Base-by-base conservation (phyloP, 2,888 invertebrate species). In the Corythucha ciliata region DNA sequence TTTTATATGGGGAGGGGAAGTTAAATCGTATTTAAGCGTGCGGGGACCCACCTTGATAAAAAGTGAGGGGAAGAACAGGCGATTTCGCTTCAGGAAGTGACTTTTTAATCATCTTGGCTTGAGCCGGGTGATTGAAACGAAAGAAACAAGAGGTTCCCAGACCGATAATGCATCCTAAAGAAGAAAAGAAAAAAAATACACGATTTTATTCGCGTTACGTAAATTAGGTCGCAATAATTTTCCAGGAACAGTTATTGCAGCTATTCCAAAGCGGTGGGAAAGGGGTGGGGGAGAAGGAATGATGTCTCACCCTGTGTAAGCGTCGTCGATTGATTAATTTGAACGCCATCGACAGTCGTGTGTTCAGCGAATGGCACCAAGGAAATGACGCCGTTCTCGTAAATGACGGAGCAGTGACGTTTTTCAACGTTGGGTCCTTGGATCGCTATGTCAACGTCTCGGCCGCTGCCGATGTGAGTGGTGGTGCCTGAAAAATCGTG, bases 121-220 rank as follows among this genome's bases (percentile, higher is more conserved):
- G 89, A 47, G 84, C 84, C 0, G 92, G 92, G 68, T 91, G 87
- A 70, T 92, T 91, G 74, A 90, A 92, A 34, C 92, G 81, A 69
- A 92, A 80, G 70, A 88, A 89, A 69, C 88, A 90, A 46, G 91
- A 88, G 44, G 89, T 78, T 24, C 92, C 92, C 61, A 93, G 81
- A 46, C 88, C 89, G 58, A 92, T 72, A 86, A 90, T 91, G 66
- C 87, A 88, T 63, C 88, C 88, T 88, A 74, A 1, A 44, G 34
- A 39, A 26, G 27, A 45, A 39, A 21, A 33, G 21, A n/a, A n/a
- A n/a, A n/a, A n/a, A n/a, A n/a, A n/a, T n/a, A n/a, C n/a, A n/a
- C n/a, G n/a, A n/a, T n/a, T n/a, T n/a, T n/a, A n/a, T n/a, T n/a
- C n/a, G n/a, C n/a, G n/a, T n/a, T n/a, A n/a, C n/a, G n/a, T n/a